These are phyloP conservation scores for Agrenia bidenticulata DNA, from an alignment of 2,888 invertebrate genomes.

Conservation along the genomic window DNA sequence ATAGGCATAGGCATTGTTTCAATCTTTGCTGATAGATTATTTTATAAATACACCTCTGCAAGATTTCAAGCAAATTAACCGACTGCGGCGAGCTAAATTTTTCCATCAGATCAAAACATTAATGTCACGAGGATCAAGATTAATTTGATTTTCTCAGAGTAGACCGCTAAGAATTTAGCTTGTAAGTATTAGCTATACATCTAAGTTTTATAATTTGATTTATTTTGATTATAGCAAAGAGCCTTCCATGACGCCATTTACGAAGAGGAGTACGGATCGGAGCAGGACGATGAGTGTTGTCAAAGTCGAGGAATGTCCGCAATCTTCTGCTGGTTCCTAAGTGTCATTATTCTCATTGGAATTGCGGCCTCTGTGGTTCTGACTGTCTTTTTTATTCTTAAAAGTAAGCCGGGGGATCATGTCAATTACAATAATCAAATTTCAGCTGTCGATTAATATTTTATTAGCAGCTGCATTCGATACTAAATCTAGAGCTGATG, in stretches of 20 bases:
- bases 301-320: slow-evolving; percentile 49
- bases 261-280: slow-evolving; percentile 52
- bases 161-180: too few relatives aligned
- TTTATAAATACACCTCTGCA: slow-evolving; percentile 1
- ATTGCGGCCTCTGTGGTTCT: slow-evolving; percentile 52
- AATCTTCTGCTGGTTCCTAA: slow-evolving; percentile 52
- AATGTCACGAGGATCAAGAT: neutral
- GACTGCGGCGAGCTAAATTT: neutral
- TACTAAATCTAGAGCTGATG: too few relatives aligned
- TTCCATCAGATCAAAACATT: neutral
- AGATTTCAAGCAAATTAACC: slow-evolving; percentile 10
- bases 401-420: slow-evolving; percentile 43
- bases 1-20: neutral
- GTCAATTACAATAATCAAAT: too few relatives aligned
- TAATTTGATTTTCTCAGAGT: too few relatives aligned
- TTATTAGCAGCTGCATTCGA: too few relatives aligned
- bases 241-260: slow-evolving; percentile 53
- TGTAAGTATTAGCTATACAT: too few relatives aligned
- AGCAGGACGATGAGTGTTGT: slow-evolving; percentile 49
- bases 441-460: too few relatives aligned
- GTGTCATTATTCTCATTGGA: slow-evolving; percentile 52
- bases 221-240: slow-evolving; percentile 32
- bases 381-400: slow-evolving; percentile 52
- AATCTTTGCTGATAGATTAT: neutral
- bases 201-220: neutral